phyloP scores from a whole-genome alignment of 2,797 vertebrate genomes.

The Sciurus carolinensis region DNA sequence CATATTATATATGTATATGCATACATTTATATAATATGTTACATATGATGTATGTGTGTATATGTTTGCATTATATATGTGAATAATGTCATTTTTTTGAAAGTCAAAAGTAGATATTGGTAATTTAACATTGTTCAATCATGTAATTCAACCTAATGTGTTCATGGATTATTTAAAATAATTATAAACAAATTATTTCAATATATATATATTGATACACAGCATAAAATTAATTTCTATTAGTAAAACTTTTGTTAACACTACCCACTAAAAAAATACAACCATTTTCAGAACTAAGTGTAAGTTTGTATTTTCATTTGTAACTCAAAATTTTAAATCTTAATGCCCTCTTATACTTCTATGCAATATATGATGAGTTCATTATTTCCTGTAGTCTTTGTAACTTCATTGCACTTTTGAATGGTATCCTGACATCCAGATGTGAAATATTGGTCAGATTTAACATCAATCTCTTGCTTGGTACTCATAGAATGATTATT shows the following conservation, averaged over 20 bases:
- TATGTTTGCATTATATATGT: too few relatives aligned
- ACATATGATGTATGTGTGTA: too few relatives aligned
- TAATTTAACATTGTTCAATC: background rate
- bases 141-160: background rate
- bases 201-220: background rate
- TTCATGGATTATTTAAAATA: background rate
- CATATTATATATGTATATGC: too few relatives aligned
- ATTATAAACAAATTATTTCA: background rate
- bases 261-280: background rate
- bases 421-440: background rate
- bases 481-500: background rate
- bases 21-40: background rate
- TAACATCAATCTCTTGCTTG: background rate
- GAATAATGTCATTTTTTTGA: background rate
- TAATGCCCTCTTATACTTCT: background rate
- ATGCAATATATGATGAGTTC: fast-evolving
- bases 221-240: background rate
- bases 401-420: background rate
- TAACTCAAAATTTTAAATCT: background rate
- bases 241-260: background rate
- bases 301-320: background rate
- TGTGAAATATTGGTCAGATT: background rate
- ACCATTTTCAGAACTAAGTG: background rate
- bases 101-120: background rate
- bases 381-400: background rate